Evolutionary conservation across 2,888 invertebrate species (phyloP), one percentile per base, ranked within the genome.

Genomic region (Drosophila rellima): DNA sequence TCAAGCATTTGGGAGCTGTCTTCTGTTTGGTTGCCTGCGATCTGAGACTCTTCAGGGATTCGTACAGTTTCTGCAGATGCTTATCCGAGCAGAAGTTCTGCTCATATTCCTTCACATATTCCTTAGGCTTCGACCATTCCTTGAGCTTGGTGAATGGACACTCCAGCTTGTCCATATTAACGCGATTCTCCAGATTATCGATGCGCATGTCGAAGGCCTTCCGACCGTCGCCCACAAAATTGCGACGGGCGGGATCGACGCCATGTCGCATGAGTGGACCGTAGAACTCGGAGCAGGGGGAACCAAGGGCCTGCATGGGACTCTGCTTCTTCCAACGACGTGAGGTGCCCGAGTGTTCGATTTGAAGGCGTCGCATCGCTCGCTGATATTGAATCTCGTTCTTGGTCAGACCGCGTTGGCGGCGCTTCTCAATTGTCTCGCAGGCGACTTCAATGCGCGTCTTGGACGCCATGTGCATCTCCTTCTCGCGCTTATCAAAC

Each of bases 251-350:
- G 1, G 95, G 95, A 93, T 95, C 94, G 78, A 94, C 94, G 0
- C 96, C 96, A 84, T 95, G 94, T 33, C 95, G 91, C 52, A 95
- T 93, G 31, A 94, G 91, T 0, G 96, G 95, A 0, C 94, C 95
- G 90, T 95, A 94, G 26, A 95, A 88, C 71, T 95, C 94, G 0
- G 95, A 95, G 26, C 94, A 93, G 37, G 94, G 94, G 77, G 95
- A 94, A 0, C 91, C 92, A 15, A 95, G 93, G 0, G 94, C 93
- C 1, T 93, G 91, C 18, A 93, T 91, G 1, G 94, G 92, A 70
- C 93, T 93, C 17, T 92, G 90, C 48, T 92, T 91, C 10, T 91
- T 89, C 82, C 94, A 94, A 66, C 91, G 93, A 26, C 88, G 89
- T 1, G 88, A 81, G 0, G 92, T 61, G 2, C 93, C 93, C 0